Evolutionary conservation across 2,113 vertebrate species (phyloP).

Genomic region (Caloenas nicobarica): DNA sequence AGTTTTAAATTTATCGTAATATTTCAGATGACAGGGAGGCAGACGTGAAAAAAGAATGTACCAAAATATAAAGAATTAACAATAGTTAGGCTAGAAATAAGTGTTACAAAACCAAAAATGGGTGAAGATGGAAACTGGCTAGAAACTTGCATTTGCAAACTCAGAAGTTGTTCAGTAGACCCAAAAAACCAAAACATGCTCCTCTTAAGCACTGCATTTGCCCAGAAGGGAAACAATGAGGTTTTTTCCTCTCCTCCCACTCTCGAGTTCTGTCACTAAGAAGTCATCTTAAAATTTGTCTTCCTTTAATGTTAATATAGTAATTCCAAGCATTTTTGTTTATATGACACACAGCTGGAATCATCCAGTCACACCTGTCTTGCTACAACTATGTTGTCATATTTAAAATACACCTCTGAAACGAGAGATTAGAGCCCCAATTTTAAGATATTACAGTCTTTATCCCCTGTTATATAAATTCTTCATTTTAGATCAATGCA

Average conservation of each 20-base stretch:
- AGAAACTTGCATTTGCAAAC: background rate
- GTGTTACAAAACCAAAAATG: background rate
- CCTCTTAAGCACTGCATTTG: background rate
- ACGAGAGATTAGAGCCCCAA: background rate
- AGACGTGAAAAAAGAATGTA: background rate
- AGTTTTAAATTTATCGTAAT: background rate
- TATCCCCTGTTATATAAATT: background rate
- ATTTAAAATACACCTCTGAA: background rate
- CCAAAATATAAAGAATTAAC: background rate
- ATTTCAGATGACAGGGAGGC: background rate
- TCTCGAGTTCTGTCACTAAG: background rate
- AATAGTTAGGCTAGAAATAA: background rate
- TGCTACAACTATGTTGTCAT: background rate
- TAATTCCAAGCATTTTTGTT: background rate
- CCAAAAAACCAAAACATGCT: background rate
- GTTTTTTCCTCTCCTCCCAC: no score
- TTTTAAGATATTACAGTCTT: background rate
- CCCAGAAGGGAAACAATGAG: background rate
- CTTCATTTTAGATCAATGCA: background rate
- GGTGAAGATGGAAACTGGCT: rapidly evolving
- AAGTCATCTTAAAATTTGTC: background rate
- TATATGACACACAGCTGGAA: background rate
- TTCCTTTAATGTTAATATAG: background rate
- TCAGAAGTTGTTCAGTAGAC: background rate
- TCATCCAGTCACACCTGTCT: background rate